A percentile compares a stretch with the other conserved stretches of the same genome.
Conservation (phyloP, 2,113 vertebrate species). For the Corvus hawaiiensis region DNA sequence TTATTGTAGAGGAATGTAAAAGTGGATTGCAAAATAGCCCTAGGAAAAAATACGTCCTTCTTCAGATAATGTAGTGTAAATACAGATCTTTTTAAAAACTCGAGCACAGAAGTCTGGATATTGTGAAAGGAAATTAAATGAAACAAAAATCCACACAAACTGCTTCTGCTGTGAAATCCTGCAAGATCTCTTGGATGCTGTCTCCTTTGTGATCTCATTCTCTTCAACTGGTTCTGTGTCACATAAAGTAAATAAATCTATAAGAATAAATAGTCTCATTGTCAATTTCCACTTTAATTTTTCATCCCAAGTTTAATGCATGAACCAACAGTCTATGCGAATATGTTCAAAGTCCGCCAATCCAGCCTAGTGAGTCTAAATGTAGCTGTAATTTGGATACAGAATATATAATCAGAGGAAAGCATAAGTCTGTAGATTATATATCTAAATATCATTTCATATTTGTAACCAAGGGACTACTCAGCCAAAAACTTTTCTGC, state of each 20-base stretch:
- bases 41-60: background rate
- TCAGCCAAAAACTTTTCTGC: background rate
- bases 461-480: background rate
- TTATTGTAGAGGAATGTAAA: background rate
- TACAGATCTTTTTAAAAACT: background rate
- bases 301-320: background rate
- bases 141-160: background rate
- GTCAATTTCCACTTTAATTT: background rate
- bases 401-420: background rate
- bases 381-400: background rate
- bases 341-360: background rate
- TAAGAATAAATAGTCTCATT: background rate
- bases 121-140: background rate
- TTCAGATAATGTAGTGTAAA: background rate
- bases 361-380: background rate
- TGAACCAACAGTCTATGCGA: background rate
- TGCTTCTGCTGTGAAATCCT: background rate
- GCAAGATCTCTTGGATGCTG: background rate
- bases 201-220: background rate
- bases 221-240: background rate
- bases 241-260: background rate
- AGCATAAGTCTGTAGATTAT: background rate
- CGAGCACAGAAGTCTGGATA: background rate
- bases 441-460: background rate
- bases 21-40: background rate